These are phyloP conservation scores for Channa maculata DNA, from an alignment of 2,113 vertebrate genomes.

Conservation along the genomic window DNA sequence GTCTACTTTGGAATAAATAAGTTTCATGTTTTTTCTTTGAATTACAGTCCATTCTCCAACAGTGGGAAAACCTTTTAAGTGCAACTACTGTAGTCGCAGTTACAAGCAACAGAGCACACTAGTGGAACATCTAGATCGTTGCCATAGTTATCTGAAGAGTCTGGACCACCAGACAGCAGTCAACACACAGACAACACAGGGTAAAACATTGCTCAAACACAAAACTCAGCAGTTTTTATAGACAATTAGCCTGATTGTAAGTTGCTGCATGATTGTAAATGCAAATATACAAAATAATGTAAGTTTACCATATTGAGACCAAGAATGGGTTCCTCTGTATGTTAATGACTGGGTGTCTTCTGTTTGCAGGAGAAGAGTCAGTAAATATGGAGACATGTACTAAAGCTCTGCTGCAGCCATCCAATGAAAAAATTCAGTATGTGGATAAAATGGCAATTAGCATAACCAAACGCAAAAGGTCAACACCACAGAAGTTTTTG, in stretches of 20 bases:
- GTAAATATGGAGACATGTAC: slow-evolving; percentile 88
- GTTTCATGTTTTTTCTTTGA: slow-evolving; percentile 1
- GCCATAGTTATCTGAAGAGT: slow-evolving; percentile 92
- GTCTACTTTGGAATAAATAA: background rate
- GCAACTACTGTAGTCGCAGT: slow-evolving; percentile 95
- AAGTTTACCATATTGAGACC: background rate
- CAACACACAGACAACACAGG: slow-evolving; percentile 79
- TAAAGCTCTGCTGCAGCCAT: slow-evolving; percentile 88
- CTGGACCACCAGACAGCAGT: slow-evolving; percentile 85
- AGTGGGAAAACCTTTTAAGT: slow-evolving; percentile 95
- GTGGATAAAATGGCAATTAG: slow-evolving; percentile 91
- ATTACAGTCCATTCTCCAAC: slow-evolving; percentile 91
- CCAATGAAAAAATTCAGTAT: slow-evolving; percentile 89
- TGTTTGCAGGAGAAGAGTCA: slow-evolving; percentile 87
- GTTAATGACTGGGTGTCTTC: background rate
- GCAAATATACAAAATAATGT: background rate
- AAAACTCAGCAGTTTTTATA: background rate
- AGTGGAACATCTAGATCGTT: slow-evolving; percentile 94
- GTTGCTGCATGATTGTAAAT: background rate
- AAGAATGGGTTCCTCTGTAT: background rate
- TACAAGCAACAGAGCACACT: slow-evolving; percentile 96
- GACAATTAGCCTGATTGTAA: background rate
- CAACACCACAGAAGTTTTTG: slow-evolving; percentile 95
- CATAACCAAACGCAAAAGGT: slow-evolving; percentile 96
- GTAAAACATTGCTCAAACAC: slow-evolving; percentile 59